Evolutionary conservation across 2,113 vertebrate genomes (phyloP).

Genomic region (Anarrhichthys ocellatus): DNA sequence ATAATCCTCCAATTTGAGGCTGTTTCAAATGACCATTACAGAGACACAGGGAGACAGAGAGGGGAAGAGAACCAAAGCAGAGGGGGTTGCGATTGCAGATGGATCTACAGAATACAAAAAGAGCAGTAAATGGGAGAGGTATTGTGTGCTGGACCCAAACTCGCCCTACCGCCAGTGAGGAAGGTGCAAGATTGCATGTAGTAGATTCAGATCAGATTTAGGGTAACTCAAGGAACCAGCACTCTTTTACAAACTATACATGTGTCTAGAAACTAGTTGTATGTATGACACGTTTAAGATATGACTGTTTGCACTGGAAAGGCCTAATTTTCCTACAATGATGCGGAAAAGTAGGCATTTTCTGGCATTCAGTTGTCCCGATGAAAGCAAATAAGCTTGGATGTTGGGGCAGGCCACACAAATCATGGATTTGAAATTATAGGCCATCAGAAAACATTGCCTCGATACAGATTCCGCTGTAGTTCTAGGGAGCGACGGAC

Average conservation of each 20-base stretch:
- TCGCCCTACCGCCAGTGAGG: not conserved
- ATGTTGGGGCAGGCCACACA: not conserved
- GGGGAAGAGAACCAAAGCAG: conserved; percentile 22
- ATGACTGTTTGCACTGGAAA: not conserved
- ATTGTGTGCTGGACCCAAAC: conserved; percentile 17
- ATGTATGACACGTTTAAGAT: not conserved
- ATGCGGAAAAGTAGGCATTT: not conserved
- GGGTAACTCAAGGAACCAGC: not conserved
- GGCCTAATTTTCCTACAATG: not conserved
- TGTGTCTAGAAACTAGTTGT: not conserved
- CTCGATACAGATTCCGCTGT: not conserved
- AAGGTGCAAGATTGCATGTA: conserved; percentile 28
- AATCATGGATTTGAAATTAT: not conserved
- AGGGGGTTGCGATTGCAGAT: conserved; percentile 48
- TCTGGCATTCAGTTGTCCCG: not conserved
- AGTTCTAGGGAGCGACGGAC: not conserved
- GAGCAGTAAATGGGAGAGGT: conserved; percentile 34
- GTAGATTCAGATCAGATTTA: not conserved
- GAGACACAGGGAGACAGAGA: conserved; percentile 34
- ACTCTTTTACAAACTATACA: not conserved
- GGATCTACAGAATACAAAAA: conserved; percentile 59
- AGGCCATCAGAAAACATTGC: not conserved
- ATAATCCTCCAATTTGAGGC: conserved; percentile 65
- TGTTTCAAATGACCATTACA: conserved; percentile 73
- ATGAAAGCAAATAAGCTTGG: not conserved